phyloP scores from a whole-genome alignment of 1,140 invertebrate species.

The Caenorhabditis briggsae region DNA sequence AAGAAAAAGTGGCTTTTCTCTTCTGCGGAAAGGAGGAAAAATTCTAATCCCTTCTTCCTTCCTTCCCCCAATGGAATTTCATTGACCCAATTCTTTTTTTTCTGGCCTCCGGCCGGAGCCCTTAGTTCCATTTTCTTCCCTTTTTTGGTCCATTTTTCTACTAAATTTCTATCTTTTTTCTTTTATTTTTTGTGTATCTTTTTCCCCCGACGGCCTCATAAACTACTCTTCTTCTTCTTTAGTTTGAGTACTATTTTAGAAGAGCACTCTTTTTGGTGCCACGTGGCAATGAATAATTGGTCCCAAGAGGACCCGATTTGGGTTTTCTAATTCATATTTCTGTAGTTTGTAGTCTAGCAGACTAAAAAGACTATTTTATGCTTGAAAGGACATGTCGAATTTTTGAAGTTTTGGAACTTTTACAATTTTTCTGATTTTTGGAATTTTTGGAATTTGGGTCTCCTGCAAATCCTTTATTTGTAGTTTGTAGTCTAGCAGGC shows the following conservation, averaged over 20 bases:
- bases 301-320: no score
- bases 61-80: conserved; percentile 44
- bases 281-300: not conserved
- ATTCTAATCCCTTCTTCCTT: not conserved
- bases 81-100: conserved; percentile 19
- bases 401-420: no score
- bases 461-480: no score
- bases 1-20: not conserved
- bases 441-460: no score
- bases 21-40: no score
- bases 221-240: not conserved
- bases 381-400: no score
- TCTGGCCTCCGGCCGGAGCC: not conserved
- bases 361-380: no score
- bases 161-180: not conserved
- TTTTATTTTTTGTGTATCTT: not conserved
- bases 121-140: conserved; percentile 9
- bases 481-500: no score
- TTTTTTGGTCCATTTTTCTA: conserved; percentile 1
- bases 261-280: not conserved
- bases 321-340: no score
- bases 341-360: no score
- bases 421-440: no score
- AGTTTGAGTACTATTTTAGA: not conserved
- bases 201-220: conserved; percentile 7